Evolutionary conservation across 2,888 invertebrate genomes (phyloP).

Genomic region (Platycheirus rosarum): DNA sequence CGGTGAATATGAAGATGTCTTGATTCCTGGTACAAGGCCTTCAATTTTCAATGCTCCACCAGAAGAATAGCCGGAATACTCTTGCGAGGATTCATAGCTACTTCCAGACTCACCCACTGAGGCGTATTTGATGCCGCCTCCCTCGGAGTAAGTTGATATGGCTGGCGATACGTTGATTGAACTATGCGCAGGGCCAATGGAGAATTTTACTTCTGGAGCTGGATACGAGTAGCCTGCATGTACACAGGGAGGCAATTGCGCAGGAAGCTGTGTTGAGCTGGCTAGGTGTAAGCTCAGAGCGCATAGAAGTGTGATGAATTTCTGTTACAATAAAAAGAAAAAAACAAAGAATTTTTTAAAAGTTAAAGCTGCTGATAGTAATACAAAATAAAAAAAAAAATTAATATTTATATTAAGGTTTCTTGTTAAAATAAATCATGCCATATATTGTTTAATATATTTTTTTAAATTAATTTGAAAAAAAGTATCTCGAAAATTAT

Average conservation of each 20-base stretch:
- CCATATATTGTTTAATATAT: no score
- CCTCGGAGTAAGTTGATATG: conserved; percentile 78
- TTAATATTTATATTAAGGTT: no score
- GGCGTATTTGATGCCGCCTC: conserved; percentile 81
- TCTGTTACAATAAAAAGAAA: conserved; percentile 73
- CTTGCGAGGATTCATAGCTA: conserved; percentile 79
- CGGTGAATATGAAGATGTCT: conserved; percentile 77
- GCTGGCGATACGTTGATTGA: conserved; percentile 79
- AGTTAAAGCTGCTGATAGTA: no score
- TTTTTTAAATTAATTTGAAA: no score
- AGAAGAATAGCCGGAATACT: conserved; percentile 78
- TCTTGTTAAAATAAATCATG: no score
- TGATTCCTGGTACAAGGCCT: conserved; percentile 78
- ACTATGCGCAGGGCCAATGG: conserved; percentile 80
- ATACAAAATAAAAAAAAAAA: no score
- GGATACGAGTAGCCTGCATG: conserved; percentile 84
- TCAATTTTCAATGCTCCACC: conserved; percentile 76
- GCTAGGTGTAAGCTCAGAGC: conserved; percentile 77
- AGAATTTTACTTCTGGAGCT: conserved; percentile 84
- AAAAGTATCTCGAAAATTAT: no score
- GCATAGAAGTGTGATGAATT: conserved; percentile 78
- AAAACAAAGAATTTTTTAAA: background rate
- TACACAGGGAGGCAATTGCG: conserved; percentile 26
- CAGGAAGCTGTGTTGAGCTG: conserved; percentile 78
- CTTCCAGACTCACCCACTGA: conserved; percentile 78